A percentile compares a stretch with the other conserved stretches of the same genome.
These are phyloP conservation scores for Lampris megalopsis DNA, from an alignment of 2,113 vertebrate genomes.

Conservation along the genomic window DNA sequence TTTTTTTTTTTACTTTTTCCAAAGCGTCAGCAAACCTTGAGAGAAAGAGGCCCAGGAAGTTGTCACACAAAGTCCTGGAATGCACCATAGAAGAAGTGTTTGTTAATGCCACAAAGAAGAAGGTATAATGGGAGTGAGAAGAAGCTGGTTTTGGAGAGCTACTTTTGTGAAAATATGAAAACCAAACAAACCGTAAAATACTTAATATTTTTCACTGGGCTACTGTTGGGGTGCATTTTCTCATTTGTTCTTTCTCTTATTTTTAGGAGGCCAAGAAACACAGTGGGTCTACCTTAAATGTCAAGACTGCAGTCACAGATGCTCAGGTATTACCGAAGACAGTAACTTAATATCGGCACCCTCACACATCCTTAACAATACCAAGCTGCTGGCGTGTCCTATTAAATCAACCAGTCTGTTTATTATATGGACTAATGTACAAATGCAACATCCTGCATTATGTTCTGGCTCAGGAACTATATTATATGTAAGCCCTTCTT, in stretches of 20 bases:
- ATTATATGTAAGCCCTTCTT: too few relatives aligned
- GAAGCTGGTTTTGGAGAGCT: too few relatives aligned
- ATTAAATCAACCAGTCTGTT: too few relatives aligned
- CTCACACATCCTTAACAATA: too few relatives aligned
- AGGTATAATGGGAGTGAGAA: constrained; percentile 48
- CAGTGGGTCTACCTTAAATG: constrained; percentile 46
- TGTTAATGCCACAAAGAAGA: constrained; percentile 87
- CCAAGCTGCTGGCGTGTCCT: too few relatives aligned
- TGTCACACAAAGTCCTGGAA: constrained; percentile 90
- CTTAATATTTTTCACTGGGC: not conserved
- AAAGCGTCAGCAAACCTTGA: constrained; percentile 63
- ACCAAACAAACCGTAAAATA: not conserved
- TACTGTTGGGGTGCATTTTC: not conserved
- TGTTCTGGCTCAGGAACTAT: too few relatives aligned
- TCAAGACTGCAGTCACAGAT: constrained; percentile 62
- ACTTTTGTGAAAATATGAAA: not conserved
- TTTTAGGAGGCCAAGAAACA: constrained; percentile 70
- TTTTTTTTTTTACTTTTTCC: constrained; percentile 3
- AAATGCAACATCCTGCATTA: too few relatives aligned
- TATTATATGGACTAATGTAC: too few relatives aligned
- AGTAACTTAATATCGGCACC: not conserved
- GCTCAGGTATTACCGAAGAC: constrained; percentile 62
- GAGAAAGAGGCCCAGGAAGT: constrained; percentile 91
- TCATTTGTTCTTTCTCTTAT: not conserved
- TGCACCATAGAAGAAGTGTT: constrained; percentile 90